phyloP scores from a whole-genome alignment of 2,888 invertebrate species.

The Nomada hirtipes region DNA sequence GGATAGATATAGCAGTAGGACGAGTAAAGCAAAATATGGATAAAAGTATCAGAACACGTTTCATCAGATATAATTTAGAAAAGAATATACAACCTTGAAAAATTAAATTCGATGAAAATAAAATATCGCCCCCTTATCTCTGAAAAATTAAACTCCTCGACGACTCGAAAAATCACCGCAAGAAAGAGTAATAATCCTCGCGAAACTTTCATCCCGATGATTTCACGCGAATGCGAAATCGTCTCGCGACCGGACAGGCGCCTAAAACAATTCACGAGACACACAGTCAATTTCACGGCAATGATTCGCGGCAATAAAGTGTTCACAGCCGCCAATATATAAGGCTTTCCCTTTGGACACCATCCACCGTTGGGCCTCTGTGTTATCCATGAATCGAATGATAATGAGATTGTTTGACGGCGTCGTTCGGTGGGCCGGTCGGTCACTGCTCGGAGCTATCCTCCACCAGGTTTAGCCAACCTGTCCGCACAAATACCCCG shows the following conservation, averaged over 20 bases:
- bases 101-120: too few relatives aligned
- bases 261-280: constrained; percentile 27
- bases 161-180: too few relatives aligned
- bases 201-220: too few relatives aligned
- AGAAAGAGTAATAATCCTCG: too few relatives aligned
- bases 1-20: too few relatives aligned
- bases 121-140: too few relatives aligned
- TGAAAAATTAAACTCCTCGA: too few relatives aligned
- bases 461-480: constrained; percentile 44
- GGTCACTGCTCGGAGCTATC: constrained; percentile 61
- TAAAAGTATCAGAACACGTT: too few relatives aligned
- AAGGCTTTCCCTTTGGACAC: constrained; percentile 58
- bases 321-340: constrained; percentile 3
- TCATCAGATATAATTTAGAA: too few relatives aligned
- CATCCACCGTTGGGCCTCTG: constrained; percentile 62
- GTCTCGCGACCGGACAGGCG: not conserved
- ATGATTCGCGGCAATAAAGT: constrained; percentile 40
- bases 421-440: constrained; percentile 44
- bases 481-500: constrained; percentile 35
- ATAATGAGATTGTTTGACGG: constrained; percentile 81
- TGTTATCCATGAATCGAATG: constrained; percentile 81
- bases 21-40: too few relatives aligned
- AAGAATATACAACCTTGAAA: too few relatives aligned
- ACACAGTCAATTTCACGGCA: constrained; percentile 28
- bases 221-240: too few relatives aligned